Evolutionary conservation across 2,888 invertebrate genomes (phyloP), one percentile per base, ranked within the genome.

Genomic region (Cryptus viduatorius): DNA sequence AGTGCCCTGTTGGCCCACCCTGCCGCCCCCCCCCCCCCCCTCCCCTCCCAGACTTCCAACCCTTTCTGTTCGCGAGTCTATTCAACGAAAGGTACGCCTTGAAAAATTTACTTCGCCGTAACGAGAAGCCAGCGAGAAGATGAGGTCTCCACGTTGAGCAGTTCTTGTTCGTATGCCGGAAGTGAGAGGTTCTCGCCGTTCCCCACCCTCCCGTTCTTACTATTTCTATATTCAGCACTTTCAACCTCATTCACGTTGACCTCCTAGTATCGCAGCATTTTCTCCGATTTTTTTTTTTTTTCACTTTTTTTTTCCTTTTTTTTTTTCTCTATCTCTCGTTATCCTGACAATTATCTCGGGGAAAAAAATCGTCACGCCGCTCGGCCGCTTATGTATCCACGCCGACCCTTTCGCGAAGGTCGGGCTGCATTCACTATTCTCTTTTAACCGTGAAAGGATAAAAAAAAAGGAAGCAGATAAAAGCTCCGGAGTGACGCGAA

Each of bases 21-120:
- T 1, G 0, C 37, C 37, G 4, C 37, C 37, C 37, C 37, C 4
- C 37, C 37, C 7, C 5, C 37, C 37, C 37, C 37, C 37, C 37
- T 0, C 37, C 37, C 7, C 5, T 4, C 37, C 37, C 37, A 37
- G 4, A 0, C 37, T 37, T 37, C 44, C 84, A 53, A 53, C 68
- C 44, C 79, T 31, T 75, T 61, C n/a, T 69, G 50, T 71, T 59
- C 37, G n/a, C 75, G 53, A 72, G 75, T 86, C 91, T 90, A 91
- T 92, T 92, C 91, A 91, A 83, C 81, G 87, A 81, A 84, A 78
- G 65, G 73, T 83, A 85, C 87, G 87, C 89, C 84, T 86, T 91
- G 89, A 92, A 92, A 92, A 91, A 91, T 92, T 91, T 88, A 91
- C 87, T 89, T 87, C 86, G 80, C 72, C 75, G 85, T 92, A 92